Evolutionary conservation across 1,140 invertebrate genomes (phyloP), one percentile per base, ranked within the genome.

Genomic region (Sipha flava): DNA sequence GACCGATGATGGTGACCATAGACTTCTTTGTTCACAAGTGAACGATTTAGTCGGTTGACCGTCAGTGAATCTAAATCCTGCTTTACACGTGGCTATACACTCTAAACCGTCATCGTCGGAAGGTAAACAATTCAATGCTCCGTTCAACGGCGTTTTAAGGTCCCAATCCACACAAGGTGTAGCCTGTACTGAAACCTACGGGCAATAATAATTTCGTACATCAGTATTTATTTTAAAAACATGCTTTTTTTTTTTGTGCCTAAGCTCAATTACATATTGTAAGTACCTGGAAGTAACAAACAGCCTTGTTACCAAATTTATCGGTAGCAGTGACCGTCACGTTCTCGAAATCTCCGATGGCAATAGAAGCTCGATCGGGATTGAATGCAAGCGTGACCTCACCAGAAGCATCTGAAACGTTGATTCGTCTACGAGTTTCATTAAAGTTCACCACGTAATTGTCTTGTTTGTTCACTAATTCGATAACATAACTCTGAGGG

Each of bases 111-210:
- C 90, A 80, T 94, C 93, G 79, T 95, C 93, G 16, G 90, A 90
- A 29, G 92, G 91, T 16, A 94, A 85, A 83, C 96, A 98, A 83
- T 96, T 95, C 0, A 97, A 87, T 75, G 90, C 92, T 47, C 95
- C 95, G 85, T 97, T 92, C 2, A 92, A 91, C 10, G 96, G 95
- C 23, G 92, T 89, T 84, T 92, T 92, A 2, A 98, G 84, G 85
- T 98, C 95, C 95, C 95, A 97, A 83, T 96, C 93, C 1, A 96
- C 95, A 84, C 96, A 98, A 18, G 94, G 92, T 2, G 95, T 95
- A 3, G 96, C 94, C 89, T 97, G 93, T 4, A 96, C 93, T 0
- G 93, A 92, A 7, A 93, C 91, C 88, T 90, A 82, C 80, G 86
- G 10, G n/a, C 18, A 47, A 72, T 29, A 29, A 26, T 21, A 26